Conservation (phyloP, 2,797 vertebrate genomes). For the Rhinoraja longicauda region DNA sequence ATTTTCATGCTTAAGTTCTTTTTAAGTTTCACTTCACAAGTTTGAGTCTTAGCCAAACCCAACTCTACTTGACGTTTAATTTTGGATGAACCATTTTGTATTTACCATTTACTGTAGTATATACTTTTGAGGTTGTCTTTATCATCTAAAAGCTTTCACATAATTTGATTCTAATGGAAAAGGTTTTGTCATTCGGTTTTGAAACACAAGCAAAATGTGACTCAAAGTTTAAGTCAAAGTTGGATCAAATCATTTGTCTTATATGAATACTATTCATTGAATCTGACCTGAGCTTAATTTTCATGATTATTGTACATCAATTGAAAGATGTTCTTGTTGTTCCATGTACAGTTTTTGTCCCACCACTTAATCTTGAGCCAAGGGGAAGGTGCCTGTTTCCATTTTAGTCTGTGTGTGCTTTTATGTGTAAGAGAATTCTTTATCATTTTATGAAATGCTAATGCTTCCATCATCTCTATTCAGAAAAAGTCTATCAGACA, state of each 20-base stretch:
- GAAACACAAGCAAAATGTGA: background rate
- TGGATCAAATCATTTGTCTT: background rate
- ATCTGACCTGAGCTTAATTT: background rate
- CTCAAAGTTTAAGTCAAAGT: background rate
- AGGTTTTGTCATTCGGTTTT: background rate
- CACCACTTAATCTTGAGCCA: background rate
- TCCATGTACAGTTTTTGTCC: background rate
- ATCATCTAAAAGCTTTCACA: background rate
- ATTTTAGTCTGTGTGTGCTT: background rate
- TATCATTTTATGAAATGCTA: background rate
- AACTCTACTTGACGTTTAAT: background rate
- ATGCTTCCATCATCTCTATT: background rate
- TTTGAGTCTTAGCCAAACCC: background rate
- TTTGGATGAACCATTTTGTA: slow-evolving; percentile 3
- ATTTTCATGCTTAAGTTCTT: background rate
- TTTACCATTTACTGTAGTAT: background rate
- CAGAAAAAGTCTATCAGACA: background rate
- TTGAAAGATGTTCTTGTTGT: background rate
- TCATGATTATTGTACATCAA: background rate
- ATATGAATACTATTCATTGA: background rate
- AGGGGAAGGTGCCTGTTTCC: background rate
- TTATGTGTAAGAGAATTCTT: background rate
- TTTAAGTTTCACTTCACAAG: background rate
- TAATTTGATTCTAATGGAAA: background rate
- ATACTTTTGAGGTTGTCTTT: slow-evolving; percentile 14